Percentiles rank a stretch among this genome's conserved stretches.
Evolutionary conservation across 23 tunicate genomes (phyloP).

Genomic region (Trididemnum clinides): DNA sequence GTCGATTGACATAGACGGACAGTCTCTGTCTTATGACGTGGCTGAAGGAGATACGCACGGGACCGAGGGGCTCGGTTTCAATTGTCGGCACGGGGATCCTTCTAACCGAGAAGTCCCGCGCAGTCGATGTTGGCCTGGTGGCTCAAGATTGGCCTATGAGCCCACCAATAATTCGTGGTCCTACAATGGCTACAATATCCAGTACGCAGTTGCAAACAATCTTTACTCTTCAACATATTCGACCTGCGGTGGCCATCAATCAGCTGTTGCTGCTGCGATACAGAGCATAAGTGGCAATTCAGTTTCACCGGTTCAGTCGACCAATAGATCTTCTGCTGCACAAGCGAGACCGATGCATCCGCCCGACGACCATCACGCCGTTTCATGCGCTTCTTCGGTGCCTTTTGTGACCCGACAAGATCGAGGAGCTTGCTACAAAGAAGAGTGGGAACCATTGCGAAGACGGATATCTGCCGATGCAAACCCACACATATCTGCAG

Average conservation of each 20-base stretch:
- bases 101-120: not conserved
- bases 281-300: conserved; percentile 65
- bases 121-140: not conserved
- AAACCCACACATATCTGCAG: not conserved
- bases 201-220: not conserved
- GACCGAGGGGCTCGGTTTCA: not conserved
- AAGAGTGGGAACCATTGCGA: conserved; percentile 7
- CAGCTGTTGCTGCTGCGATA: conserved; percentile 86
- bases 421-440: not conserved
- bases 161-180: not conserved
- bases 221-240: not conserved
- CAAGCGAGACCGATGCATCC: not conserved
- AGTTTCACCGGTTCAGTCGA: not conserved
- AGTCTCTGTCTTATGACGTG: conserved; percentile 50
- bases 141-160: not conserved
- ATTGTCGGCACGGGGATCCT: not conserved
- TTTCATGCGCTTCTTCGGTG: conserved; percentile 32
- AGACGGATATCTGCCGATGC: not conserved
- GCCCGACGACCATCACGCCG: not conserved
- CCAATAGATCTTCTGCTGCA: not conserved
- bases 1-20: not conserved
- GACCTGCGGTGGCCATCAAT: conserved; percentile 14
- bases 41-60: not conserved
- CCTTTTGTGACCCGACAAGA: conserved; percentile 27
- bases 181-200: conserved; percentile 6